Percentiles rank a stretch among this genome's conserved stretches.
Evolutionary conservation across 2,113 vertebrate species (phyloP).

Genomic region (Menura novaehollandiae): DNA sequence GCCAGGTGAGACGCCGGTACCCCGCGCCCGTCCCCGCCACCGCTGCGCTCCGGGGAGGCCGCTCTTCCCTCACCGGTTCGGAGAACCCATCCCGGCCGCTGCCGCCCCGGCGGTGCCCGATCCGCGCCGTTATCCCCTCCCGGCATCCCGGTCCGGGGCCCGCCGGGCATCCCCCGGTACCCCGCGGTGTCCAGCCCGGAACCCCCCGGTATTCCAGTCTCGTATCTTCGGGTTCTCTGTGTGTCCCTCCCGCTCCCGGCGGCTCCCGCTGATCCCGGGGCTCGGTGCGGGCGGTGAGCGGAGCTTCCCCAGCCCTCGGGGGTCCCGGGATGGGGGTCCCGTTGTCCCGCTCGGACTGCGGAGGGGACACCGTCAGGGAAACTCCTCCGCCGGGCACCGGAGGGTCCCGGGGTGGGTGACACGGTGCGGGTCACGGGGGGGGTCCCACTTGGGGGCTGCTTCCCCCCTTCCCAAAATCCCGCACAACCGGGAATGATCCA

Average conservation of each 20-base stretch:
- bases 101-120: background rate
- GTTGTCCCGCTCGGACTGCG: background rate
- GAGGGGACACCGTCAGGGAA: background rate
- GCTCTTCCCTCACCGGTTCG: background rate
- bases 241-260: background rate
- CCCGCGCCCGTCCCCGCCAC: background rate
- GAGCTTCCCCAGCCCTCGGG: background rate
- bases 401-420: background rate
- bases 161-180: background rate
- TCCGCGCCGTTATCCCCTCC: background rate
- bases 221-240: background rate
- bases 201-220: rapidly evolving
- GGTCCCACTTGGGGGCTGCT: rapidly evolving
- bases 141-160: background rate
- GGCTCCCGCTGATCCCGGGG: background rate
- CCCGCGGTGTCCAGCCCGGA: background rate
- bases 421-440: background rate
- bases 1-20: constrained; percentile 74
- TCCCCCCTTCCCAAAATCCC: background rate
- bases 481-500: background rate
- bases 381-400: background rate
- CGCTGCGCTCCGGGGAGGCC: background rate
- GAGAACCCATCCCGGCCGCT: background rate
- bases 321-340: background rate
- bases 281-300: background rate